Base-by-base conservation (phyloP, 1,140 invertebrate species). In the Physella acuta region DNA sequence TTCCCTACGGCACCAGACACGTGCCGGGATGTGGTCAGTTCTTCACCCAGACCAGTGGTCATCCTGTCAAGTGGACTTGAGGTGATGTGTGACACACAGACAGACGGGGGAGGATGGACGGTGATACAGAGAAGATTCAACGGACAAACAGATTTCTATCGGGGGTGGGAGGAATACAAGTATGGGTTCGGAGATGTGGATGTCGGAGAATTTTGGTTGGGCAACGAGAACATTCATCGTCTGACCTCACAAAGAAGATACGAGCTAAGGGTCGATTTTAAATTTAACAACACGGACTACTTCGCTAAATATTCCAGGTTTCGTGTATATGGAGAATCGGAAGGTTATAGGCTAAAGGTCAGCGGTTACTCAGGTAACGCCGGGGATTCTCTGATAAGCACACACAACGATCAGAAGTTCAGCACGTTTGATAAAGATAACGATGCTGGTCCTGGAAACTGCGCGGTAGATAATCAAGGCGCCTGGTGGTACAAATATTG, bases 91-190 rank as follows among this genome's bases (percentile, higher is more conserved):
- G 53, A 55, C 53, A 55, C 53, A 8, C 5, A 55, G 28, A 55
- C 53, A 55, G 53, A 55, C 53, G 53, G 53, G 8, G 53, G 53
- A 14, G 53, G 53, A 20, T 55, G 53, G 53, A 55, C 24, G 5
- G 24, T 66, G 0, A 86, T 96, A 16, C 93, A 94, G 76, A 89
- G 91, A 17, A 88, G 94, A 14, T 88, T 87, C 72, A 91, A 94
- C 76, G 93, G 92, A 11, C 89, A 75, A 0, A 76, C 79, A 16
- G 95, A 93, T 81, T 97, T 97, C 86, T 94, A 94, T 81, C 86
- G 93, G 4, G 92, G 94, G 79, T 97, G 94, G 94, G 88, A 90
- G 17, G 92, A 94, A 78, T 97, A 97, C 81, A 94, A 95, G 82
- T 93, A 94, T 75, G 94, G 94, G 8, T 97, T 97, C 81, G 94